Percentiles rank a stretch among this genome's conserved stretches.
These are phyloP conservation scores for Apteryx owenii DNA, from an alignment of 2,113 vertebrate species.

Conservation along the genomic window DNA sequence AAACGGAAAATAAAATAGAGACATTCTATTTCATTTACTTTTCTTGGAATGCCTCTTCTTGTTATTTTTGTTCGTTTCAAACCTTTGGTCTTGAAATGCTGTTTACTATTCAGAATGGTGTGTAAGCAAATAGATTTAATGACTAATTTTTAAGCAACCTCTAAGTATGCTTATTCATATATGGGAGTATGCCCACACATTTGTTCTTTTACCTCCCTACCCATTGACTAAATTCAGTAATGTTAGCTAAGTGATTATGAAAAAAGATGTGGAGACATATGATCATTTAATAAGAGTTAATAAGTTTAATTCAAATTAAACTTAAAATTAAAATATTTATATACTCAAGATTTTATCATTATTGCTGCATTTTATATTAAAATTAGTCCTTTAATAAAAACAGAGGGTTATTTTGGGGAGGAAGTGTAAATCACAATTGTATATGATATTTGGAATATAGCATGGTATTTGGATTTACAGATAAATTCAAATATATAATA, in stretches of 20 bases:
- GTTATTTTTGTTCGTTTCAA: background rate
- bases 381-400: background rate
- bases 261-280: background rate
- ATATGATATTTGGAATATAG: background rate
- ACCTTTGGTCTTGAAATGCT: background rate
- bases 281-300: background rate
- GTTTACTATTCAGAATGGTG: background rate
- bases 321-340: background rate
- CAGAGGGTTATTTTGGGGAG: background rate
- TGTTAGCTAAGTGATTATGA: background rate
- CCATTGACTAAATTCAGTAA: background rate
- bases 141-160: background rate
- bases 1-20: conserved; percentile 1
- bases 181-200: background rate
- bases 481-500: background rate
- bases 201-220: background rate
- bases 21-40: background rate
- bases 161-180: background rate
- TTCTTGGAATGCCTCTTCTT: background rate
- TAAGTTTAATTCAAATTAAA: background rate
- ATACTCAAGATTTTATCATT: background rate
- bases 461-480: background rate
- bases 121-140: background rate
- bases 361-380: background rate
- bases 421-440: background rate